Base-by-base conservation (phyloP, 2,888 invertebrate genomes). In the Suillia variegata region DNA sequence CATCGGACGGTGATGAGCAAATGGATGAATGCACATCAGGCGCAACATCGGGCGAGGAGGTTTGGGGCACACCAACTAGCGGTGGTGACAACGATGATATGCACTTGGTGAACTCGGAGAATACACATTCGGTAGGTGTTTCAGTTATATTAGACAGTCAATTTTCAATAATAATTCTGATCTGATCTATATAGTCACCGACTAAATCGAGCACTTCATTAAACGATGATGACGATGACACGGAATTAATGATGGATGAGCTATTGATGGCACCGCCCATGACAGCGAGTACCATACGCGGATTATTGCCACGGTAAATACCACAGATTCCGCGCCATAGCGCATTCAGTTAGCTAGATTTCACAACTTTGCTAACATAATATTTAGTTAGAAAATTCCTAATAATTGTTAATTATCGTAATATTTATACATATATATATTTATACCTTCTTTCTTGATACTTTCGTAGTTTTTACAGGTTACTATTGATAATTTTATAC, bases 61-160 rank as follows among this genome's bases (percentile, higher is more conserved):
- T 93, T 21, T 94, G 93, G 93, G 93, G 93, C 0, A 93, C 93
- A 0, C 93, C 93, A 2, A 93, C 93, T 0, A 93, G 93, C 67
- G 92, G 92, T 2, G 93, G 92, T 20, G 87, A 92, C 38, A 88
- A 91, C 66, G 92, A 92, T 69, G 92, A 92, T 65, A 89, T 91
- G 71, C 83, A 83, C 58, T 73, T 84, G 20, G 84, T 88, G 10
- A 88, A 88, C 75, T 89, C 88, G 31, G 90, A 90, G 73, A 88
- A 88, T 64, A 87, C 87, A 1, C 81, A 87, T 67, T 88, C 87
- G 82, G 88, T 88, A 82, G 84, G 84, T 47, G 5, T 12, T n/a
- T 12, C 10, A 15, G 17, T 38, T 38, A 8, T 4, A n/a, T n/a
- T 38, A 38, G n/a, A 4, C 6, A 24, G 2, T 20, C 2, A 33